phyloP scores from a whole-genome alignment of 2,113 vertebrate species.

The Eclectus roratus region DNA sequence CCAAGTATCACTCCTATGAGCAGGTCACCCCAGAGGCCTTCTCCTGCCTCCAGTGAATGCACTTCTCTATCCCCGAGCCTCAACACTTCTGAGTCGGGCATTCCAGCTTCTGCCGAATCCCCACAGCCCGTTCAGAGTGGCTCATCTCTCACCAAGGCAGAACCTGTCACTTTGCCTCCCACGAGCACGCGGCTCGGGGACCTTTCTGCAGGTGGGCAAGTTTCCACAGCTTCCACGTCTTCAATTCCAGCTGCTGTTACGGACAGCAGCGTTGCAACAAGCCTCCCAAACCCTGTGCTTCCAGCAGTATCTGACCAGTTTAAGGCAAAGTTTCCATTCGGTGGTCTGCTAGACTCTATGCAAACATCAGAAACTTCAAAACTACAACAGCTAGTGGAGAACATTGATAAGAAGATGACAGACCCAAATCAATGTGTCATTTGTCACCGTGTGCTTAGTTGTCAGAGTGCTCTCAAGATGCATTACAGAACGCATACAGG shows the following conservation, averaged over 20 bases:
- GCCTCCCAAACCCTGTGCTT: constrained; percentile 84
- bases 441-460: constrained; percentile 97
- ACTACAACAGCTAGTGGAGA: constrained; percentile 96
- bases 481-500: constrained; percentile 98
- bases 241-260: constrained; percentile 59
- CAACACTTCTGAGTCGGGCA: constrained; percentile 76
- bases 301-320: constrained; percentile 90
- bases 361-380: constrained; percentile 99
- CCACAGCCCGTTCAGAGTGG: constrained; percentile 78
- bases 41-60: constrained; percentile 93
- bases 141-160: constrained; percentile 81
- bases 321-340: constrained; percentile 96
- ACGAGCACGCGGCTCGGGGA: constrained; percentile 78
- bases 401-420: constrained; percentile 99
- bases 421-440: constrained; percentile 98
- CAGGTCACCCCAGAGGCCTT: constrained; percentile 93
- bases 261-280: constrained; percentile 76
- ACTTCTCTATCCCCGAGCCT: constrained; percentile 93
- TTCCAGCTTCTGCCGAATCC: constrained; percentile 79
- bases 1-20: constrained; percentile 89
- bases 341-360: constrained; percentile 98
- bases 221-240: constrained; percentile 74
- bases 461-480: constrained; percentile 99
- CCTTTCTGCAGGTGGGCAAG: constrained; percentile 76
- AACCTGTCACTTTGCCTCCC: constrained; percentile 82